A percentile compares a stretch with the other conserved stretches of the same genome.
Evolutionary conservation across 2,113 vertebrate species (phyloP).

Genomic region (Cyphomyrus discorhynchus): DNA sequence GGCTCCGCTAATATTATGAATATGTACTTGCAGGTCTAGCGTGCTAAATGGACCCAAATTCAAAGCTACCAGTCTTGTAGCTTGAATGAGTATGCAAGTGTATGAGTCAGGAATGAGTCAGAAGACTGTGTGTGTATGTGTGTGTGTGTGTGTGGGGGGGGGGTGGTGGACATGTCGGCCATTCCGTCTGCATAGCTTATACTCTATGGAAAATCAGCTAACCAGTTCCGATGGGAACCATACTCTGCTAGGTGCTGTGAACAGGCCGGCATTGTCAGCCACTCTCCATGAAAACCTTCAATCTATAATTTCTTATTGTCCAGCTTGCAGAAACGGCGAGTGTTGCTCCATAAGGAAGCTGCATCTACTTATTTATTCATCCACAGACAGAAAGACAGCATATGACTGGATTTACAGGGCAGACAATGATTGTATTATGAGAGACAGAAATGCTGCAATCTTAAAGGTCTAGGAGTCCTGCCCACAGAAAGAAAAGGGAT

Average conservation of each 20-base stretch:
- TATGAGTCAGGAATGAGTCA: slow-evolving; percentile 13
- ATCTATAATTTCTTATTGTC: neutral
- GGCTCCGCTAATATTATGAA: neutral
- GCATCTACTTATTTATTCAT: neutral
- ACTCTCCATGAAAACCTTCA: neutral
- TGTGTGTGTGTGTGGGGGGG: neutral
- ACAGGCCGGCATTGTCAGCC: neutral
- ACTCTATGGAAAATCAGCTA: neutral
- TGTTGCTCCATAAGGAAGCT: neutral
- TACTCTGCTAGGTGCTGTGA: neutral
- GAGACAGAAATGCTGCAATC: neutral
- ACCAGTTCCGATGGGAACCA: neutral
- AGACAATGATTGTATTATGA: neutral
- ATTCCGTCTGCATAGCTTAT: neutral
- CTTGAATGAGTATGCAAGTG: neutral
- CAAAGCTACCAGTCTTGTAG: neutral
- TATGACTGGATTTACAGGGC: neutral
- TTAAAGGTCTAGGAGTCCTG: neutral
- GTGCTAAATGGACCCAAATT: neutral
- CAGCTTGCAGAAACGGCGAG: neutral
- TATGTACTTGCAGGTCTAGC: neutral
- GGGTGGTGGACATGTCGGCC: neutral
- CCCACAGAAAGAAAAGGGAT: neutral
- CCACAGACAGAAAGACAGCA: neutral
- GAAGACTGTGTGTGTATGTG: neutral